Evolutionary conservation across 2,797 vertebrate species (phyloP).

Genomic region (Triplophysa yarkandensis): DNA sequence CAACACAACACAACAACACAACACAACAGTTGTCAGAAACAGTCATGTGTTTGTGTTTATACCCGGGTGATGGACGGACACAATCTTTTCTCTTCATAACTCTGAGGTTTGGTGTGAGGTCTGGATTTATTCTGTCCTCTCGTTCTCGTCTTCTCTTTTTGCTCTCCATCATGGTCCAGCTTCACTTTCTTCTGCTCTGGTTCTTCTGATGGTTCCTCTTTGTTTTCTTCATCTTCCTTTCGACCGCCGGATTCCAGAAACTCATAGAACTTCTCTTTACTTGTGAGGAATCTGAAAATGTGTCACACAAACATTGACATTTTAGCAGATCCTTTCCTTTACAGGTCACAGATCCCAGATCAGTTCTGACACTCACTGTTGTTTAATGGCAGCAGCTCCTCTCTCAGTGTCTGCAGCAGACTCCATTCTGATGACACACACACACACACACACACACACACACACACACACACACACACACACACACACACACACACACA

Average conservation of each 20-base stretch:
- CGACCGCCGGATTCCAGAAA: constrained; percentile 70
- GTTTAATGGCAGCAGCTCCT: constrained; percentile 73
- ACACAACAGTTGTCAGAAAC: too few relatives aligned
- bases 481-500: too few relatives aligned
- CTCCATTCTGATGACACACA: not conserved
- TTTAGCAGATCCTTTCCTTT: too few relatives aligned
- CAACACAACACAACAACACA: not conserved
- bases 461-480: too few relatives aligned
- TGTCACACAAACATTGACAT: not conserved
- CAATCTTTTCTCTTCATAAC: constrained; percentile 82
- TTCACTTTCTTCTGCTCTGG: constrained; percentile 74
- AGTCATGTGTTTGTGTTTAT: not conserved
- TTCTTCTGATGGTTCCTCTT: constrained; percentile 51
- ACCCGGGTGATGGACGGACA: constrained; percentile 89
- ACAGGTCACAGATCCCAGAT: too few relatives aligned
- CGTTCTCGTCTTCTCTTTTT: constrained; percentile 69
- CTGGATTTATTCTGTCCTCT: constrained; percentile 91
- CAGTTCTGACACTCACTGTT: constrained; percentile 73
- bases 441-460: constrained; percentile 48
- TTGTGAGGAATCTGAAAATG: constrained; percentile 80
- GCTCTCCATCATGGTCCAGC: constrained; percentile 59
- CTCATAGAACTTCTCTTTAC: constrained; percentile 85
- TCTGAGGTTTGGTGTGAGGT: constrained; percentile 81
- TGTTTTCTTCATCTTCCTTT: constrained; percentile 48
- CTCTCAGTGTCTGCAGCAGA: constrained; percentile 54